Percentiles rank a stretch among this genome's conserved stretches.
phyloP scores from a whole-genome alignment of 2,113 vertebrate species.

The Poecilia latipinna region DNA sequence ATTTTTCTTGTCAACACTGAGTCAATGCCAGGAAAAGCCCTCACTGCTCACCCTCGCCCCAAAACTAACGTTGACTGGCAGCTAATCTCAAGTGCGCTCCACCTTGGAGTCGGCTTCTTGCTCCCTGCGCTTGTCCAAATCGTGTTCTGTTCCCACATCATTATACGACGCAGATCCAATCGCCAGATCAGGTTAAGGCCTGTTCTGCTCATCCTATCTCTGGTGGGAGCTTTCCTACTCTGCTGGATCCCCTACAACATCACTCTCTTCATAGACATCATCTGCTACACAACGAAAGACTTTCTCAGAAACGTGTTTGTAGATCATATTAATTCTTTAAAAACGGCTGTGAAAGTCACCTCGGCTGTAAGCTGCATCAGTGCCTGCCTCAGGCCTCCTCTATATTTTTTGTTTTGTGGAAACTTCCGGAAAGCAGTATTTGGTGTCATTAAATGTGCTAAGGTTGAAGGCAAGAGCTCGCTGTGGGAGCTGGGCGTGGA shows the following conservation, averaged over 20 bases:
- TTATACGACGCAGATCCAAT: conserved; percentile 55
- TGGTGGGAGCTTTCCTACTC: conserved; percentile 80
- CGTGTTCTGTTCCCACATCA: conserved; percentile 71
- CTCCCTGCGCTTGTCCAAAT: conserved; percentile 71
- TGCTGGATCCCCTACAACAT: conserved; percentile 88
- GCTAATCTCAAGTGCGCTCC: conserved; percentile 54
- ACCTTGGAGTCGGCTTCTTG: conserved; percentile 78
- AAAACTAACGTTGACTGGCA: conserved; percentile 15
- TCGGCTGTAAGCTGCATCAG: conserved; percentile 80
- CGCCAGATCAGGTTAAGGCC: conserved; percentile 64
- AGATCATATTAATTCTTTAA: not conserved
- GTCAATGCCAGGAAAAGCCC: not conserved
- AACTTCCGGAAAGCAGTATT: conserved; percentile 78
- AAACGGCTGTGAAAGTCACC: conserved; percentile 63
- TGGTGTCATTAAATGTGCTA: conserved; percentile 46
- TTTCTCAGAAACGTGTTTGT: not conserved
- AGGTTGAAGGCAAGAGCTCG: conserved; percentile 13
- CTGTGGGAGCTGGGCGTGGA: conserved; percentile 65
- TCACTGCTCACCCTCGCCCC: conserved; percentile 65
- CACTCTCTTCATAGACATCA: conserved; percentile 76
- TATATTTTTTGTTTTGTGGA: conserved; percentile 80
- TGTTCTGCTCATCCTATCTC: conserved; percentile 66
- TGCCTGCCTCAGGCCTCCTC: conserved; percentile 84
- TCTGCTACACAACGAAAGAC: conserved; percentile 16
- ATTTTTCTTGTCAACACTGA: conserved; percentile 30